These are phyloP conservation scores for Barbus barbus DNA, from an alignment of 2,113 vertebrate species.

Conservation along the genomic window DNA sequence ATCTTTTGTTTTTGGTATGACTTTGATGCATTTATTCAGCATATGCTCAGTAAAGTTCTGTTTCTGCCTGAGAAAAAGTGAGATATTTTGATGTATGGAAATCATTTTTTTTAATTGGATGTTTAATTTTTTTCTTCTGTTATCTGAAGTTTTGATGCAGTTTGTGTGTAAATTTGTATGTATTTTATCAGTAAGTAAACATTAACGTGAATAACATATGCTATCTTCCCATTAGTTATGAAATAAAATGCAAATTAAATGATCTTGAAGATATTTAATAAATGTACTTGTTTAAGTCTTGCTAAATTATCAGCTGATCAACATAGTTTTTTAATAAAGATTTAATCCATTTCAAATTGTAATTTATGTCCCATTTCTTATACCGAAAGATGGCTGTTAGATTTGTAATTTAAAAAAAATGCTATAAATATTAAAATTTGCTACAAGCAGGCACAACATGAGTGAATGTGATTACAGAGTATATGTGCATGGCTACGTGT, in stretches of 20 bases:
- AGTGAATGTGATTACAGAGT: not conserved
- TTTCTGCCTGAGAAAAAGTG: not conserved
- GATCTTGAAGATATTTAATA: not conserved
- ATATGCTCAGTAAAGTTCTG: not conserved
- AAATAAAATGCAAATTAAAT: not conserved
- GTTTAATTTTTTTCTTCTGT: not conserved
- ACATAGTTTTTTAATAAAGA: constrained; percentile 11
- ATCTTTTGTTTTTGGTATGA: not conserved
- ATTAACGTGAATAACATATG: not conserved
- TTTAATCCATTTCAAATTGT: not conserved
- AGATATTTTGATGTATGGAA: not conserved
- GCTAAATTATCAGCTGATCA: not conserved
- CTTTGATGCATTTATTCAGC: not conserved
- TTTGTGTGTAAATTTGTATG: not conserved
- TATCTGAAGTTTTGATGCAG: not conserved
- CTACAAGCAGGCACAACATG: not conserved
- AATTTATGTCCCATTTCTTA: not conserved
- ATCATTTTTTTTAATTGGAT: not conserved
- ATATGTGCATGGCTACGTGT: not conserved
- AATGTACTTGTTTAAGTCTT: not conserved
- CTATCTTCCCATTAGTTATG: not conserved
- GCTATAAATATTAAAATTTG: not conserved
- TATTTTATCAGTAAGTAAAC: not conserved
- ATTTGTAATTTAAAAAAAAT: not conserved
- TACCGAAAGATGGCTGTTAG: not conserved